Evolutionary conservation across 2,113 vertebrate genomes (phyloP), one percentile per base, ranked within the genome.

Genomic region (Tautogolabrus adspersus): DNA sequence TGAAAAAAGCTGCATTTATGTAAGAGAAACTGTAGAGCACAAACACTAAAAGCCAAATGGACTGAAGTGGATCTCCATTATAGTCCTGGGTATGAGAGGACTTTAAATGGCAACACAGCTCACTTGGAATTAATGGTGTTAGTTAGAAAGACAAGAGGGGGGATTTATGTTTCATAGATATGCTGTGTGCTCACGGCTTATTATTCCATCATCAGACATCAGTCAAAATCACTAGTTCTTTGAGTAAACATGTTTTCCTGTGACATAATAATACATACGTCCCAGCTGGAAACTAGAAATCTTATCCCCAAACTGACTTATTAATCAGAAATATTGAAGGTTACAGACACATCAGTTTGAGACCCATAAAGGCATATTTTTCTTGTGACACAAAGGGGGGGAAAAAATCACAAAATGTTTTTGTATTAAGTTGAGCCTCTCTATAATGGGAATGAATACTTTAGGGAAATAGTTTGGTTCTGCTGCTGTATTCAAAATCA

Each of bases 31-130:
- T 49, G 75, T 37, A 6, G 19, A 72, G 54, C 56, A 19, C 26
- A 15, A 75, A 77, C 77, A 78, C 87, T 90, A 81, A 84, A 30
- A 85, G 81, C 77, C 72, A 85, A 83, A 86, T 66, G 75, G 81
- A 88, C 69, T 79, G 77, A 71, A 84, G 86, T 84, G 84, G 71
- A 56, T 75, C 69, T 65, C 58, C 77, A 62, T 88, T 65, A 77
- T 18, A 26, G 1, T 56, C 60, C 57, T 52, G 19, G 79, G 54
- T 79, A 57, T 69, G 80, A 72, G 62, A 66, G 64, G 80, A 72
- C 66, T 82, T 79, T 40, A 85, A 82, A 87, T 64, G 82, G 70
- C 60, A 83, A 7, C 65, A 54, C 38, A 40, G 62, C 61, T 72
- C 75, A 59, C 64, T 79, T 38, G 18, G 76, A 80, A 59, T 78